Evolutionary conservation across 2,888 invertebrate genomes (phyloP), one percentile per base, ranked within the genome.

Genomic region (Athalia rosae): DNA sequence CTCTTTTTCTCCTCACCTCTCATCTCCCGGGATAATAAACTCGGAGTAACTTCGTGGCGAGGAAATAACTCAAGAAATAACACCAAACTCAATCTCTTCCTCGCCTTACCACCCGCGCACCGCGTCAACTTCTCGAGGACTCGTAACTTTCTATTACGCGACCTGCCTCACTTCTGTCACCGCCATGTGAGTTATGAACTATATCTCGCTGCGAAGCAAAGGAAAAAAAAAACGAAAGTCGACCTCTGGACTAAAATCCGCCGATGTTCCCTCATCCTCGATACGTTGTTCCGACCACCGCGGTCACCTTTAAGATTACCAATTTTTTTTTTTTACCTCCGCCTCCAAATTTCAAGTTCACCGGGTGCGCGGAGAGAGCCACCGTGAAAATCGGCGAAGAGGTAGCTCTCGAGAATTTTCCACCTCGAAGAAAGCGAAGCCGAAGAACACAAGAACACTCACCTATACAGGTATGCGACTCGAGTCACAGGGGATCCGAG

Each of bases 81-180:
- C 77, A 61, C 48, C 73, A 67, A 73, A 71, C 77, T 77, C 73
- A 73, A 77, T 77, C 77, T 77, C 63, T 45, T 73, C 61, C 8
- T 4, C 76, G 66, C 48, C 28, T 9, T 7, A n/a, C 9, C 13
- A 13, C 28, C 48, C 47, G 28, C 41, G 61, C 59, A 28, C 43
- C 56, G 7, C 43, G 47, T 61, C 53, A 73, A 69, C 63, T 77
- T 73, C 73, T 53, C 77, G 77, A 73, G 77, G 77, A 73, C 58
- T 73, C 77, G 53, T 77, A 81, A 82, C 81, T 84, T 82, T 83
- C 81, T 80, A 81, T 79, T 81, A 80, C 77, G 63, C 79, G 84
- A 85, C 84, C 84, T 84, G 82, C 83, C 84, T 85, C 84, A 84
- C 82, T 82, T 84, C 82, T 82, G 83, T 82, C 82, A 82, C 78